phyloP scores from a whole-genome alignment of 2,888 invertebrate species.

The Patella pellucida region DNA sequence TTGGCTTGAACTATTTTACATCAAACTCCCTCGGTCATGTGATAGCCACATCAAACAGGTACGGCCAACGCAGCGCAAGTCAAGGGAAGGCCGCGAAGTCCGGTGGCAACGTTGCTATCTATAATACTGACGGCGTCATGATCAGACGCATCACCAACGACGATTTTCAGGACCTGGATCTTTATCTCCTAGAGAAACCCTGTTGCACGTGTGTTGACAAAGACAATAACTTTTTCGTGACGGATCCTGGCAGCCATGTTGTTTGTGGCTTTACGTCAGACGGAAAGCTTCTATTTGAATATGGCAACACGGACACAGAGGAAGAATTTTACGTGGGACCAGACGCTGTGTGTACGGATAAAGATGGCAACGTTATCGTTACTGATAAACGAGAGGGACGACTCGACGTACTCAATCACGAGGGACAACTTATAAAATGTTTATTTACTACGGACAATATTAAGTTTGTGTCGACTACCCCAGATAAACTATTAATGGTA shows the following conservation, averaged over 20 bases:
- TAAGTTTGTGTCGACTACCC: conserved; percentile 52
- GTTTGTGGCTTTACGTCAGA: conserved; percentile 49
- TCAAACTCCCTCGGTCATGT: conserved; percentile 50
- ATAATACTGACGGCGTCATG: conserved; percentile 48
- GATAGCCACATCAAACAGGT: conserved; percentile 57
- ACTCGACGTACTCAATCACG: conserved; percentile 52
- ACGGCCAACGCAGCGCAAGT: conserved; percentile 47
- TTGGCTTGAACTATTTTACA: conserved; percentile 57
- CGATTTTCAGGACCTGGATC: conserved; percentile 45
- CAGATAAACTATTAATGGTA: conserved; percentile 52
- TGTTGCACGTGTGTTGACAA: conserved; percentile 49
- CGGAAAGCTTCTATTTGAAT: conserved; percentile 56
- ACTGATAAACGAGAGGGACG: conserved; percentile 57
- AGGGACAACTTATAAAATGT: conserved; percentile 54
- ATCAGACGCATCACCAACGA: conserved; percentile 56
- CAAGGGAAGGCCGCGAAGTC: conserved; percentile 54
- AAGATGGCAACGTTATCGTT: conserved; percentile 51
- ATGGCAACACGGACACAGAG: conserved; percentile 55
- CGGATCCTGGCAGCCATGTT: conserved; percentile 55
- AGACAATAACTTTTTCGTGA: conserved; percentile 50
- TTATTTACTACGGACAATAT: conserved; percentile 52
- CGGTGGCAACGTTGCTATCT: conserved; percentile 58
- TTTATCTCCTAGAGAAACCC: conserved; percentile 57
- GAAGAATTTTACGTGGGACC: conserved; percentile 59
- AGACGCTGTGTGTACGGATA: conserved; percentile 55